Evolutionary conservation across 2,888 invertebrate genomes (phyloP).

Genomic region (Microplitis manilae): DNA sequence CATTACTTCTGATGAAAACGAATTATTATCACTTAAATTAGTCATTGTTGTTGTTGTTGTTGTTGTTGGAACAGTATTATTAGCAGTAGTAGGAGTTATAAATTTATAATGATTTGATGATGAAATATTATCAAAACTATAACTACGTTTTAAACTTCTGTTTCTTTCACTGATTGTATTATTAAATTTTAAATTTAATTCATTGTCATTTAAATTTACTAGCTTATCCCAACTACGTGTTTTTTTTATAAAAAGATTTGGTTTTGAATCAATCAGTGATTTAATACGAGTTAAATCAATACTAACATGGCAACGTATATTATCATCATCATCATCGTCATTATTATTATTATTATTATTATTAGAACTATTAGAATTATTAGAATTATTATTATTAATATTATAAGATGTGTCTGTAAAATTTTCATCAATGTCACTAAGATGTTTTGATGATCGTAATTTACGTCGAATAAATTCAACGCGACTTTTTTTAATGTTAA

Average conservation of each 20-base stretch:
- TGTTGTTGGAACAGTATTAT: neutral
- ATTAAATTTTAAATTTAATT: neutral
- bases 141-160: neutral
- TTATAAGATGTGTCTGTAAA: neutral
- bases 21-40: neutral
- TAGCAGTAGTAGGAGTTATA: neutral
- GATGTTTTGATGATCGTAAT: neutral
- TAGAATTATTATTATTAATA: neutral
- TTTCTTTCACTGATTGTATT: neutral
- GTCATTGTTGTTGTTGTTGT: neutral
- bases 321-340: neutral
- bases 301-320: constrained; percentile 57
- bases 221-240: neutral
- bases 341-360: neutral
- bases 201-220: neutral
- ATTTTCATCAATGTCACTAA: constrained; percentile 1
- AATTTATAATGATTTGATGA: neutral
- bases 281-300: constrained; percentile 63
- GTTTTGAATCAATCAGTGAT: constrained; percentile 53
- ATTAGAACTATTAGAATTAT: neutral
- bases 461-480: neutral
- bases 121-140: neutral
- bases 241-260: constrained; percentile 45
- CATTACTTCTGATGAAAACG: neutral
- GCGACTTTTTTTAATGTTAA: neutral